These are phyloP conservation scores for Unio delphinus DNA, from an alignment of 2,888 invertebrate genomes.

Conservation along the genomic window DNA sequence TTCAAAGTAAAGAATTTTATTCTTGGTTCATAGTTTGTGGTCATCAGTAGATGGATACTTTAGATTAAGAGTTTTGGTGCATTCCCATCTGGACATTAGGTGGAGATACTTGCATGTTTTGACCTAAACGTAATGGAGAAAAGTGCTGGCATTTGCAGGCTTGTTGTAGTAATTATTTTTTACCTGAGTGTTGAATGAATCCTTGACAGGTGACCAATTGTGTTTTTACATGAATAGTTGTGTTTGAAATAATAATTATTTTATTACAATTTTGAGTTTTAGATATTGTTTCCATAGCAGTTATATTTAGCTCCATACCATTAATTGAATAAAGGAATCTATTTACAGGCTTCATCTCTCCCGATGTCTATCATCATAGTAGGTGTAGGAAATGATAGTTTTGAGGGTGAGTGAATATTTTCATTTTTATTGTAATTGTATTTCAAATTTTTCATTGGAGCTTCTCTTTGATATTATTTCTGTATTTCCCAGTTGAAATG, in stretches of 20 bases:
- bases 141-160: no score
- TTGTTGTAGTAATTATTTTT: no score
- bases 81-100: no score
- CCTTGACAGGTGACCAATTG: neutral
- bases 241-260: neutral
- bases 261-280: neutral
- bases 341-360: slow-evolving; percentile 69
- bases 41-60: no score
- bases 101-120: no score
- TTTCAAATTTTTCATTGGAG: neutral
- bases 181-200: neutral
- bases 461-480: no score
- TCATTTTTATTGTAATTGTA: neutral
- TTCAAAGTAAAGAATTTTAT: no score
- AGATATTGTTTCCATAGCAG: neutral
- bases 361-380: slow-evolving; percentile 69
- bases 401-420: slow-evolving; percentile 51
- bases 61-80: no score
- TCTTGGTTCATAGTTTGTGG: no score
- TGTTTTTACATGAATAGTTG: neutral
- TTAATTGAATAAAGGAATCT: slow-evolving; percentile 2
- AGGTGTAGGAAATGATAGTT: slow-evolving; percentile 68
- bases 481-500: no score
- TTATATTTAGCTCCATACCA: no score
- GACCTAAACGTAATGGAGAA: no score